Conservation (phyloP, 2,888 invertebrate species). For the Dryococelus australis region DNA sequence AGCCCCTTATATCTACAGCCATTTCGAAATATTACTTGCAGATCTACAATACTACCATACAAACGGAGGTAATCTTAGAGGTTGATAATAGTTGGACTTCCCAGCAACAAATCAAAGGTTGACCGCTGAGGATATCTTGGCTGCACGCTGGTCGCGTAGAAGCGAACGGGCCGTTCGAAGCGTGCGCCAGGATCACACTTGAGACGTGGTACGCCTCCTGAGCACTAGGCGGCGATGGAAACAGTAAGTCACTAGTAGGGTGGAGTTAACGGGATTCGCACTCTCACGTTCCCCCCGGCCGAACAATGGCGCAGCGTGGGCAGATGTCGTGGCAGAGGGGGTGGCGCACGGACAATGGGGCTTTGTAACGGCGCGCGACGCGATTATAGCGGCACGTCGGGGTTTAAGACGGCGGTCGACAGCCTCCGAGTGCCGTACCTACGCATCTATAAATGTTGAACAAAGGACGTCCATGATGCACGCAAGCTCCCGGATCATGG, state of each 20-base stretch:
- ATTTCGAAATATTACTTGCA: no score
- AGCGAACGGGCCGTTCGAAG: neutral
- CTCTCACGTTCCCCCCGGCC: neutral
- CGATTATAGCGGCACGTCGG: neutral
- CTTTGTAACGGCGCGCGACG: neutral
- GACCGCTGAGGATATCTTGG: no score
- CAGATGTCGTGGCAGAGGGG: neutral
- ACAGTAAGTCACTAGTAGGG: neutral
- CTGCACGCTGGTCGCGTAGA: no score
- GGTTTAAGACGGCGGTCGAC: neutral
- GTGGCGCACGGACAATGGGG: neutral
- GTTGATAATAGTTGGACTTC: no score
- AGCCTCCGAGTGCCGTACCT: neutral
- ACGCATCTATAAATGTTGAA: neutral
- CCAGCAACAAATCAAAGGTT: no score
- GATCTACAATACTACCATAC: no score
- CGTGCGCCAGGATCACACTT: neutral
- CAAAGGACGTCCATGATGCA: neutral
- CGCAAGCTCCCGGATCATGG: neutral
- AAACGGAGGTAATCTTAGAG: no score
- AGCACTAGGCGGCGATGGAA: neutral
- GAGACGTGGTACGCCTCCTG: neutral
- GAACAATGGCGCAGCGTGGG: no score
- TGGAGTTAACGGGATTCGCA: slow-evolving; percentile 6
- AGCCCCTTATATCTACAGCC: no score